Evolutionary conservation across 2,113 vertebrate genomes (phyloP).

Genomic region (Dicentrarchus labrax): DNA sequence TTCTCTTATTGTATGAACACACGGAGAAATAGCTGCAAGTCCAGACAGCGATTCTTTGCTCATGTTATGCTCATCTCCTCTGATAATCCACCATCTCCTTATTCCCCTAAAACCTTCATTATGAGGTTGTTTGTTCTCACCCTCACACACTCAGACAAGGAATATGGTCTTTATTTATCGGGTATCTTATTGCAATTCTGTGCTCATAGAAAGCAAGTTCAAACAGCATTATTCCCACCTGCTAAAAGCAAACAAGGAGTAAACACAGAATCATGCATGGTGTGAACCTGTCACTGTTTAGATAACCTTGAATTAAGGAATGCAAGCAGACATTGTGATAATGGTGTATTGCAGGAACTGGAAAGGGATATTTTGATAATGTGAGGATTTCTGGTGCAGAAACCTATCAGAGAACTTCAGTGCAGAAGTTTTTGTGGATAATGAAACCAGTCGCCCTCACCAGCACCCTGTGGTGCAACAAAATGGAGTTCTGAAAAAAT

Average conservation of each 20-base stretch:
- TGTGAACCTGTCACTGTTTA: not conserved
- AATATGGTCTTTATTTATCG: not conserved
- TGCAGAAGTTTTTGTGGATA: slow-evolving; percentile 7
- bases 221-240: not conserved
- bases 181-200: not conserved
- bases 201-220: not conserved
- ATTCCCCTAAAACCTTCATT: not conserved
- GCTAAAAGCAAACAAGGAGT: not conserved
- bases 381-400: not conserved
- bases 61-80: not conserved
- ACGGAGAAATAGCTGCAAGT: not conserved
- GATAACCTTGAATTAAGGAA: slow-evolving; percentile 1
- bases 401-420: not conserved
- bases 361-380: slow-evolving; percentile 9
- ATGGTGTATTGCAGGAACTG: not conserved
- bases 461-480: not conserved
- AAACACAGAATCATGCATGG: not conserved
- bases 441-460: slow-evolving; percentile 12
- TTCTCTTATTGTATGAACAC: not conserved
- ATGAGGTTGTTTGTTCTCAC: not conserved
- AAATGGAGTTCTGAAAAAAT: slow-evolving; percentile 34
- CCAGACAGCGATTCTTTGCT: not conserved
- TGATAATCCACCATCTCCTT: not conserved
- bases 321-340: slow-evolving; percentile 5
- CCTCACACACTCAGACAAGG: not conserved